A percentile compares a stretch with the other conserved stretches of the same genome.
Conservation (phyloP, 2,888 invertebrate genomes). For the Eupithecia centaureata region DNA sequence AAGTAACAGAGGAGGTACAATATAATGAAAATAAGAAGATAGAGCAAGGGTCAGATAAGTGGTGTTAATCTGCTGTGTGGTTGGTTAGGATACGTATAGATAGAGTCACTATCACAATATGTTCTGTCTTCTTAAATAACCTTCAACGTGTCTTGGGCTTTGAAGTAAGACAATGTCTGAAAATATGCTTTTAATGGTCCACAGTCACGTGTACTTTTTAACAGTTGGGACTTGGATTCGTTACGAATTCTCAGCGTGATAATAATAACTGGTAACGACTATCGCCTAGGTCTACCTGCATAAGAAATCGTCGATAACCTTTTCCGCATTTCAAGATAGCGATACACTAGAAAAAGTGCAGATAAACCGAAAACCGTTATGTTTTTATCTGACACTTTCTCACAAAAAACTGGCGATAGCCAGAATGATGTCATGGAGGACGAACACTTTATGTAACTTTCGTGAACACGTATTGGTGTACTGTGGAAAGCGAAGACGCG, state of each 20-base stretch:
- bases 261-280: too few species aligned
- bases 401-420: constrained; percentile 20
- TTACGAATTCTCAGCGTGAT: neutral
- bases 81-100: neutral
- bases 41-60: neutral
- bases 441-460: constrained; percentile 23
- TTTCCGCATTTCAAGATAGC: constrained; percentile 12
- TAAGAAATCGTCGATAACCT: constrained; percentile 14
- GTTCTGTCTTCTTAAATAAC: neutral
- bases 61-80: neutral
- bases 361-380: neutral
- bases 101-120: neutral
- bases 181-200: neutral
- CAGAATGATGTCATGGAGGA: constrained; percentile 8
- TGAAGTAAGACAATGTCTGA: neutral
- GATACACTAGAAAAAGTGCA: constrained; percentile 1
- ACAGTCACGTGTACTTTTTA: neutral
- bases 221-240: neutral
- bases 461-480: constrained; percentile 17
- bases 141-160: neutral
- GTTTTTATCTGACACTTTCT: constrained; percentile 11
- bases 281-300: neutral
- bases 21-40: neutral
- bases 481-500: constrained; percentile 17
- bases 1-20: neutral